phyloP scores from a whole-genome alignment of 1,140 invertebrate genomes.

The Glossosoma conforme region DNA sequence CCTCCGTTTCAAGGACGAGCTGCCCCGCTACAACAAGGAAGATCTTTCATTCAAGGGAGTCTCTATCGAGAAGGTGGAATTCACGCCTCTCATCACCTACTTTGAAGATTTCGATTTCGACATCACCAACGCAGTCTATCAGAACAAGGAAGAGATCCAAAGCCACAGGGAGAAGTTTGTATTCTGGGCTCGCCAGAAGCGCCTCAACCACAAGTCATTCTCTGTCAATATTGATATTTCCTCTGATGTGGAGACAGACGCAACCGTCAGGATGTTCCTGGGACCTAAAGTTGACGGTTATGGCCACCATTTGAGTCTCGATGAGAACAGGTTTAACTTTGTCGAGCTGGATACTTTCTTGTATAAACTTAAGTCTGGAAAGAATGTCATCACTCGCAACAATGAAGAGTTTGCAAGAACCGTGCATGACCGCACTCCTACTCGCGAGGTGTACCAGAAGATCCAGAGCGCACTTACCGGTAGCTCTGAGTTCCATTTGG shows the following conservation, averaged over 20 bases:
- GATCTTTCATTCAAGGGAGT: slow-evolving; percentile 57
- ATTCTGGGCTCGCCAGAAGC: slow-evolving; percentile 44
- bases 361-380: slow-evolving; percentile 49
- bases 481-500: slow-evolving; percentile 40
- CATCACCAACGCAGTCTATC: slow-evolving; percentile 34
- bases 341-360: slow-evolving; percentile 55
- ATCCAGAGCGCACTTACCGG: slow-evolving; percentile 41
- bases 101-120: slow-evolving; percentile 66
- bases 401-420: slow-evolving; percentile 48
- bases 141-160: slow-evolving; percentile 35
- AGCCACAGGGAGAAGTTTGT: background rate
- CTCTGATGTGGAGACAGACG: slow-evolving; percentile 45
- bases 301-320: slow-evolving; percentile 46
- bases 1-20: slow-evolving; percentile 45
- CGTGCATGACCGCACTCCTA: slow-evolving; percentile 40
- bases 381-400: slow-evolving; percentile 52
- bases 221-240: slow-evolving; percentile 49
- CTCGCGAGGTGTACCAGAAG: slow-evolving; percentile 36
- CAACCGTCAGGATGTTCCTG: slow-evolving; percentile 51
- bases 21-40: slow-evolving; percentile 55
- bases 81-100: slow-evolving; percentile 63
- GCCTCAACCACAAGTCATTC: slow-evolving; percentile 62
- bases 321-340: slow-evolving; percentile 49
- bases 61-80: slow-evolving; percentile 55
- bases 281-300: slow-evolving; percentile 52